Base-by-base conservation (phyloP, 2,113 vertebrate species). In the Gasterosteus aculeatus region DNA sequence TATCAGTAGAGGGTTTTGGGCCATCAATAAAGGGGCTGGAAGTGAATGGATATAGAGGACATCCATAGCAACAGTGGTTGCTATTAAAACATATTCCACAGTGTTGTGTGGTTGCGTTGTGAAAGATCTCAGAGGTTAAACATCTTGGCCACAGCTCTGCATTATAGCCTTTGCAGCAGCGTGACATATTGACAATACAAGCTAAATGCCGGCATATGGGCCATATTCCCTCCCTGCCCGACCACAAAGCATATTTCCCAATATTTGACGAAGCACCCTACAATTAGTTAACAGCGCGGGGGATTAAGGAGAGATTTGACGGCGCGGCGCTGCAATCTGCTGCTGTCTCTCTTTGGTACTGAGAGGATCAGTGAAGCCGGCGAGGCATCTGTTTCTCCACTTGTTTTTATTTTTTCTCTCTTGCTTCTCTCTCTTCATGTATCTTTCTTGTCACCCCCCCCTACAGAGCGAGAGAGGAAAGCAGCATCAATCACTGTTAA, bases 401-500 rank as follows among this genome's bases (percentile, higher is more conserved):
- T 83, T 75, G 62, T 82, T 85, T 83, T 70, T 33, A 5, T 65
- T 77, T 78, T 77, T 74, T 61, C 76, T 78, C 60, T 77, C 31
- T 66, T 42, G 75, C 80, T 77, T 54, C 72, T 83, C 71, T 83
- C 87, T 83, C 82, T 85, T 85, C 86, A 86, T 89, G 86, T 12
- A 89, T 90, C 89, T 90, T 88, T 85, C 87, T 88, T 89, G 85
- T 87, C 86, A 86, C 90, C 86, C 87, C 85, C 61, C 53, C 63
- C 69, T 76, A 4, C 35, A 73, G 80, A 82, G 85, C 69, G 59
- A 76, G 86, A 83, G 85, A 80, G 84, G 82, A 90, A 85, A 86
- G 85, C 83, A 76, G 82, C 88, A 93, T 93, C 92, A 85, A 93
- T 93, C 92, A 93, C 90, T 81, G 91, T 91, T 92, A 93, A 92